Evolutionary conservation across 2,113 vertebrate species (phyloP).

Genomic region (Oenanthe melanoleuca): DNA sequence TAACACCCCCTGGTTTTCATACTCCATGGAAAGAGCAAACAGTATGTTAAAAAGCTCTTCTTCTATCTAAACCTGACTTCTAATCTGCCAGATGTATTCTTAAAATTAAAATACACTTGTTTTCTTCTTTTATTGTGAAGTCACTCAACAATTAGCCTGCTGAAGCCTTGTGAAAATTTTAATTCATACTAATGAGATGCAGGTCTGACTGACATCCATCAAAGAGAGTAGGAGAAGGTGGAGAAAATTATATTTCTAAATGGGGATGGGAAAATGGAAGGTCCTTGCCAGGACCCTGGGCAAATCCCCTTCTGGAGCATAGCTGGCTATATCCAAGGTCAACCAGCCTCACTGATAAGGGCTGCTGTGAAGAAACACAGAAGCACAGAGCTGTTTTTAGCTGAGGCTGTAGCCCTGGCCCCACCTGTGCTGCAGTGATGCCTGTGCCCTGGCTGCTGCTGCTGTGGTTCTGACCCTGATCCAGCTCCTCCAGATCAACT

Average conservation of each 20-base stretch:
- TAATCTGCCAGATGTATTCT: neutral
- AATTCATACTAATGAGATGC: neutral
- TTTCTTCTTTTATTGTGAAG: neutral
- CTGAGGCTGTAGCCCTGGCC: neutral
- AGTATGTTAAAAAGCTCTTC: neutral
- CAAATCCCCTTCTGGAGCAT: neutral
- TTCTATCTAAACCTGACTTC: neutral
- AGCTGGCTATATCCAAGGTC: neutral
- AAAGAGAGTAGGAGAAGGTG: neutral
- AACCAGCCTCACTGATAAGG: neutral
- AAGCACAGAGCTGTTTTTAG: neutral
- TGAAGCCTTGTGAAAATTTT: neutral
- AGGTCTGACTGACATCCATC: neutral
- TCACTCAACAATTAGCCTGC: neutral
- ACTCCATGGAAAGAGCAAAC: neutral
- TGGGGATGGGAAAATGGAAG: neutral
- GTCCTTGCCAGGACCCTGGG: neutral
- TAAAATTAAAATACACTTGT: constrained; percentile 2
- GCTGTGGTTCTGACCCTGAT: neutral
- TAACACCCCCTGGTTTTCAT: neutral
- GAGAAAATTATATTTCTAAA: neutral
- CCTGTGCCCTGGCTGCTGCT: neutral
- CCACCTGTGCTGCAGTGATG: neutral
- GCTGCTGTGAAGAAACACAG: neutral
- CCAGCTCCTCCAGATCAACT: neutral